phyloP scores from a whole-genome alignment of 2,888 invertebrate genomes.

The Atrina japonica region DNA sequence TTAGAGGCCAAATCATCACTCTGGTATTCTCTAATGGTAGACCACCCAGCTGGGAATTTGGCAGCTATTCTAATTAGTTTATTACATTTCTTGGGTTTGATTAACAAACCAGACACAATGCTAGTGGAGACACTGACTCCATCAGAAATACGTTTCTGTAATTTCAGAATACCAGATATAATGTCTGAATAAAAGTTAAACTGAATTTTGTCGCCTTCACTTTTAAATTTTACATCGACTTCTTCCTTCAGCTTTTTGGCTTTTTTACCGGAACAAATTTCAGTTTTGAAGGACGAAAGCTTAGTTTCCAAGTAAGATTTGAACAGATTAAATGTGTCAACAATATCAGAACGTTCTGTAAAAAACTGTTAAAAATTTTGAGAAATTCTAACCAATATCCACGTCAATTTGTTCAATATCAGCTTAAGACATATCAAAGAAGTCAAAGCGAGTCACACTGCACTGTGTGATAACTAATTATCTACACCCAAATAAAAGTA shows the following conservation, averaged over 20 bases:
- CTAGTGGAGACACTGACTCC: neutral
- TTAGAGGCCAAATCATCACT: slow-evolving; percentile 25
- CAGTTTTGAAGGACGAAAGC: neutral
- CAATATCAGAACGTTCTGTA: neutral
- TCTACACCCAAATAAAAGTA: no score
- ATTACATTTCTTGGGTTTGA: slow-evolving; percentile 6
- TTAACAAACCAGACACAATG: slow-evolving; percentile 5
- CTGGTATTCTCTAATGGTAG: slow-evolving; percentile 19
- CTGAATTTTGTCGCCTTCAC: slow-evolving; percentile 18
- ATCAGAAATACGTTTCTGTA: slow-evolving; percentile 8
- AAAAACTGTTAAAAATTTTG: no score
- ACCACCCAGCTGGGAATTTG: slow-evolving; percentile 24
- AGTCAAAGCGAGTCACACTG: no score
- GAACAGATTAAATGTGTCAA: slow-evolving; percentile 1
- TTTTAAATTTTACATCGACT: slow-evolving; percentile 9
- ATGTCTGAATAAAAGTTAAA: slow-evolving; percentile 13
- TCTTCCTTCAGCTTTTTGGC: slow-evolving; percentile 11
- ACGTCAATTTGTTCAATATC: no score
- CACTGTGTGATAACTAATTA: no score
- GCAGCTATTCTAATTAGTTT: slow-evolving; percentile 28
- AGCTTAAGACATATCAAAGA: no score
- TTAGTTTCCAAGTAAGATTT: neutral
- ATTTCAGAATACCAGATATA: neutral
- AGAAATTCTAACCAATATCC: no score
- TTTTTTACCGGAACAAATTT: slow-evolving; percentile 1